phyloP scores from a whole-genome alignment of 2,888 invertebrate genomes.

The Polydrusus tereticollis region DNA sequence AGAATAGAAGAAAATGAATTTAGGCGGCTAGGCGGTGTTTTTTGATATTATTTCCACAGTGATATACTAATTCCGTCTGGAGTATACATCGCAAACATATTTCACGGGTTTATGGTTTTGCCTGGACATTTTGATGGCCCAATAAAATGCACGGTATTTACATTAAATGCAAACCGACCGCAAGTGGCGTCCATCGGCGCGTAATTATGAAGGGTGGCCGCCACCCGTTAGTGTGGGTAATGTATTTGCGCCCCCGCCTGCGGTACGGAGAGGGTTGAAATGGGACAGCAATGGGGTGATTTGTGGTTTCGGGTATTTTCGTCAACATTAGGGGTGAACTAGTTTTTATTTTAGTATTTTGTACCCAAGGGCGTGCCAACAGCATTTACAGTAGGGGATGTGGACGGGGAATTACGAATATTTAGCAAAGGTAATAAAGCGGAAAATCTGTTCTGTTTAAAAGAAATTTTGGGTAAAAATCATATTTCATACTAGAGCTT shows the following conservation, averaged over 20 bases:
- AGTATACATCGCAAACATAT: conserved; percentile 37
- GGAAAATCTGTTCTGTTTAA: too few relatives aligned
- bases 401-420: too few relatives aligned
- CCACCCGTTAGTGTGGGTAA: not conserved
- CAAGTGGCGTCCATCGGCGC: conserved; percentile 60
- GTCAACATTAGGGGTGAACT: too few relatives aligned
- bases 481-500: too few relatives aligned
- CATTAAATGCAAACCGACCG: conserved; percentile 63
- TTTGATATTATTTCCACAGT: conserved; percentile 6
- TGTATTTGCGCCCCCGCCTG: conserved; percentile 17
- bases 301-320: conserved; percentile 22
- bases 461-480: too few relatives aligned
- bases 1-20: too few relatives aligned
- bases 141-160: conserved; percentile 64
- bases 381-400: too few relatives aligned
- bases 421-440: too few relatives aligned
- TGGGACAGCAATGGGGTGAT: conserved; percentile 38
- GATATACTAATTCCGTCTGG: conserved; percentile 28
- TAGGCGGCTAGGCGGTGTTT: too few relatives aligned
- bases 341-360: too few relatives aligned
- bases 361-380: too few relatives aligned
- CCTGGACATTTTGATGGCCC: conserved; percentile 57
- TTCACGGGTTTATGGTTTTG: conserved; percentile 40
- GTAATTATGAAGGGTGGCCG: conserved; percentile 39
- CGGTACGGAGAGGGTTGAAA: conserved; percentile 24